Conservation (phyloP, 2,797 vertebrate genomes). For the Megalops cyprinoides region DNA sequence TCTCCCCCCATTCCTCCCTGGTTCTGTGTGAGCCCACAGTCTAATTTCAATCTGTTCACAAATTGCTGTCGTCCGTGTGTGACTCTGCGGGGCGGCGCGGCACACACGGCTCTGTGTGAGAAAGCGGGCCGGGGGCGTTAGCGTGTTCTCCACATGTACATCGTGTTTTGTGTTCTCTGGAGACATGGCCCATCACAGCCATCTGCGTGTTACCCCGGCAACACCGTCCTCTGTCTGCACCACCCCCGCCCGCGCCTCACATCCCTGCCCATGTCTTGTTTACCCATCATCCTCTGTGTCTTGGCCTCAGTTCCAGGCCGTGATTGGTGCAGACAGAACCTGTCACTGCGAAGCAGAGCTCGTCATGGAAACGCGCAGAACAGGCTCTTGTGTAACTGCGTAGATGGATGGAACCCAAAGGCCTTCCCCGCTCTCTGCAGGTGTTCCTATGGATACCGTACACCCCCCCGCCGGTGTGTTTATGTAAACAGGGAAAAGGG, state of each 20-base stretch:
- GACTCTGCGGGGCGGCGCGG: constrained; percentile 5
- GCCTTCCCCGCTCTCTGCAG: not conserved
- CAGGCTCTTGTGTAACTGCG: not conserved
- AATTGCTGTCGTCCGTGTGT: constrained; percentile 46
- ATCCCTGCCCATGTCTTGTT: not conserved
- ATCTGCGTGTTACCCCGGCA: not conserved
- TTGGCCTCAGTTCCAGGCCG: not conserved
- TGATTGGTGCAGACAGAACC: not conserved
- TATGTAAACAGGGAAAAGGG: not conserved
- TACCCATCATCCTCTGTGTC: not conserved
- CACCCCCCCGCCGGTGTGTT: not conserved
- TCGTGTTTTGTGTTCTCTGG: not conserved
- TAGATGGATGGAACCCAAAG: not conserved
- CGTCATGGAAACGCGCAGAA: not conserved
- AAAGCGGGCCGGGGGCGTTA: not conserved
- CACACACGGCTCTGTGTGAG: not conserved
- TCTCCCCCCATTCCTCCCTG: not conserved
- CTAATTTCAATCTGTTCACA: constrained; percentile 39
- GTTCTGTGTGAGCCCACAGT: constrained; percentile 21
- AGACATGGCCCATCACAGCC: not conserved
- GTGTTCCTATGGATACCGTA: not conserved
- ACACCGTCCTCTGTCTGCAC: not conserved
- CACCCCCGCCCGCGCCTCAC: not conserved
- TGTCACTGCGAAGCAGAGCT: not conserved
- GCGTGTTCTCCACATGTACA: not conserved